Evolutionary conservation across 2,888 invertebrate genomes (phyloP), one percentile per base, ranked within the genome.

Genomic region (Toxonevra muliebris): DNA sequence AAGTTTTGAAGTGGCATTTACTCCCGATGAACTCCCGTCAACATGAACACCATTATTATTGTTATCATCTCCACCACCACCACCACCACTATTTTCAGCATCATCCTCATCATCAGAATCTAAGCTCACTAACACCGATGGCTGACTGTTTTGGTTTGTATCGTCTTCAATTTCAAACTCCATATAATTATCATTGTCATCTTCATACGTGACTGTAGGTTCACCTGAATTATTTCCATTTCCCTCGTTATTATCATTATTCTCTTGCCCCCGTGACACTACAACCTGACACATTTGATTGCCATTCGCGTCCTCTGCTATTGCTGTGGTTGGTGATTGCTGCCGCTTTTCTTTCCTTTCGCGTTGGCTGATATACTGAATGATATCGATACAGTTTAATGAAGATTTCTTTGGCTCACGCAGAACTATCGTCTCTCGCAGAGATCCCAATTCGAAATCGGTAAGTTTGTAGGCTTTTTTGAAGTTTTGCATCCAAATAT

Each of bases 401-500:
- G 77, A 76, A 1, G 73, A 70, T 13, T 75, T 68, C 20, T 75
- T 78, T 3, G 73, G 55, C 42, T 75, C 75, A 4, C 42, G 53
- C 59, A 76, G 40, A 30, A 67, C 65, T n/a, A 74, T 48, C 42
- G 43, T 45, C 11, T 71, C 69, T 10, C 76, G 75, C 53, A 77
- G 57, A 12, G 68, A 62, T 43, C 66, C 40, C 40, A 75, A 63
- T 55, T 79, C 75, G 17, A 76, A 76, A 1, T 69, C 71, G 2
- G 71, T 65, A 57, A 79, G 67, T 3, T 76, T 62, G 58, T 77
- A 76, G 4, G 70, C 65, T 10, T 15, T 40, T 69, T 76, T 77
- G 61, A 79, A 79, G 57, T 73, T 72, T 10, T 76, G 71, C 68
- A 79, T 60, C 79, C 79, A 79, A n/a, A 70, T 69, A n/a, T 65